Evolutionary conservation across 2,888 invertebrate species (phyloP), one percentile per base, ranked within the genome.

Genomic region (Drosophila mayaguana): DNA sequence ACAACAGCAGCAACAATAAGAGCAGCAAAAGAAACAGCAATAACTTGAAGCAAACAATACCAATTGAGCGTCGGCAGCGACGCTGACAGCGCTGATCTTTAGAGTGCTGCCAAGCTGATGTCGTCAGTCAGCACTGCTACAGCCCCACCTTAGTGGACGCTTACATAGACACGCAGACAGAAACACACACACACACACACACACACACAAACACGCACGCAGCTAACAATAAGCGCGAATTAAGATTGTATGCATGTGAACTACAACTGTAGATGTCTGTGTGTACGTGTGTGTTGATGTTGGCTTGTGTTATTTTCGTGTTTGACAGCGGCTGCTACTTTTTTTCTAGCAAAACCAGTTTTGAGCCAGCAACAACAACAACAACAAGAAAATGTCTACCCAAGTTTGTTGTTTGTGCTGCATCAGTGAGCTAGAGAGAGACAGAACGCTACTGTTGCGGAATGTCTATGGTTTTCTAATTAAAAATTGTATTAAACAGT

Each of bases 81-180:
- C 66, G 78, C 61, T 71, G 66, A 75, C 67, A 55, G 72, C 67
- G 60, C 68, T 76, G 81, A 81, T 81, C 83, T 83, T 20, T 61
- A 63, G 55, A 46, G 50, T 18, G 62, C 45, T 22, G 59, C 71
- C 59, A 38, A 48, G 48, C 54, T 75, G 83, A 83, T 82, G 79
- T 79, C 74, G 74, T 76, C 74, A 77, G 62, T 63, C 46, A 46
- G 60, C 69, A 67, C 68, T 65, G 16, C 36, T 32, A 53, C 67
- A 79, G 85, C 83, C 83, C 83, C 85, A 85, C 83, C 85, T 83
- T 81, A 73, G 76, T 73, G 70, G 25, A 51, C 69, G 53, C 59
- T 45, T 63, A 42, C 74, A 68, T 34, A 46, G 43, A n/a, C 28
- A 40, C 56, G 40, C 8, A 40, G n/a, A 40, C 40, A 40, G 7